Evolutionary conservation across 2,888 invertebrate genomes (phyloP), one percentile per base, ranked within the genome.

Genomic region (Flabesymbios commensalis): DNA sequence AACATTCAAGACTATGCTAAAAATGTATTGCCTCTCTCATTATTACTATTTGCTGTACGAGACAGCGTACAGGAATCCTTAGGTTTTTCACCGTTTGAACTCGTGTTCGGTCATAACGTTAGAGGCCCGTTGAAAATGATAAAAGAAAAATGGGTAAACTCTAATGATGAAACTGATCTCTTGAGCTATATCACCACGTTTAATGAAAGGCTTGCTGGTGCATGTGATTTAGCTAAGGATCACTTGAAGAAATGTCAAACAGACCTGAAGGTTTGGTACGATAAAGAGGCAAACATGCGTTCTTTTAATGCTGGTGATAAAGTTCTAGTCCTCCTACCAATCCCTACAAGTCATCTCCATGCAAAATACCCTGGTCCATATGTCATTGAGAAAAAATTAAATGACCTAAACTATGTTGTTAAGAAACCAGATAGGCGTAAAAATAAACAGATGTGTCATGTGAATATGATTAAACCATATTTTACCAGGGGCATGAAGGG

Each of bases 71-170:
- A 48, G 26, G 57, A 57, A 26, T 48, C 48, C 10, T 51, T 48
- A 22, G 49, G 57, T 10, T 57, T 57, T 29, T 49, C 48, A n/a
- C 48, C 57, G 4, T 57, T 49, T 57, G 57, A 57, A 32, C 49
- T 57, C 5, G 48, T 49, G 7, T 57, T 49, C 32, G 57, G 57
- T 22, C 57, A 57, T 24, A 22, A 4, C 7, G 57, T 57, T 14
- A 32, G 57, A 24, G 33, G 57, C 5, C 57, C 48, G 3, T 26
- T 57, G 33, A 49, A 57, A 28, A 17, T 57, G 32, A 10, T 57
- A 32, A 57, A 49, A 26, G 57, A 57, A 7, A 48, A 26, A 26
- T 55, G 19, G 32, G 14, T 49, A 26, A 5, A 29, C 14, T 28
- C 14, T 29, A 7, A 7, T 31, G 10, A 28, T 29, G 31, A 49